These are phyloP conservation scores for Alligator sinensis DNA, from an alignment of 2,113 vertebrate genomes.

Conservation along the genomic window DNA sequence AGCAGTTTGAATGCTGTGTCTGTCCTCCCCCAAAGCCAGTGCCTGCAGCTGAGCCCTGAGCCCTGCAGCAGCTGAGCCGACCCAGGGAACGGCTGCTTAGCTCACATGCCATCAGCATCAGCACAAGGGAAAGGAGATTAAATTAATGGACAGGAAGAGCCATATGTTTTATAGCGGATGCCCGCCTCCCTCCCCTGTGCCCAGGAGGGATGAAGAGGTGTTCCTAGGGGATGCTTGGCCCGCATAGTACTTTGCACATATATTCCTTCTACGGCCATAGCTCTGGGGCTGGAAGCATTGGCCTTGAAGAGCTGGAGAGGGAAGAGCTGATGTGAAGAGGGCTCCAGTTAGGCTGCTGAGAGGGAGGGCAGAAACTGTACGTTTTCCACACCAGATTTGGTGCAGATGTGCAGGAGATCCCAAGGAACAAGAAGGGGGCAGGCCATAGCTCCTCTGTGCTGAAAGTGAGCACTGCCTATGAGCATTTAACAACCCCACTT, in stretches of 20 bases:
- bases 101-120: not conserved
- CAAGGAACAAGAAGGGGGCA: not conserved
- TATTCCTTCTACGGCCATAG: not conserved
- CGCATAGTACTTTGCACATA: not conserved
- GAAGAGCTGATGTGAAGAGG: not conserved
- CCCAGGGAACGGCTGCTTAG: conserved; percentile 59
- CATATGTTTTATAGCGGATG: not conserved
- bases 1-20: conserved; percentile 77
- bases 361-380: not conserved
- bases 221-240: not conserved
- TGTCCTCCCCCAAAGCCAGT: conserved; percentile 75
- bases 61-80: conserved; percentile 69
- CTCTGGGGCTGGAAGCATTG: not conserved
- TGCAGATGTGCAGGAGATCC: accelerated
- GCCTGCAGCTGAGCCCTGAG: conserved; percentile 79
- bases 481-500: conserved; percentile 47
- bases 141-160: conserved; percentile 14
- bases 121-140: not conserved
- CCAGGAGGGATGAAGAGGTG: not conserved
- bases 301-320: not conserved
- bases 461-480: not conserved
- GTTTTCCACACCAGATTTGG: not conserved
- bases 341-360: not conserved
- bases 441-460: conserved; percentile 6
- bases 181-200: not conserved